Evolutionary conservation across 1,140 invertebrate genomes (phyloP).

Genomic region (Drosophila pseudoobscura): DNA sequence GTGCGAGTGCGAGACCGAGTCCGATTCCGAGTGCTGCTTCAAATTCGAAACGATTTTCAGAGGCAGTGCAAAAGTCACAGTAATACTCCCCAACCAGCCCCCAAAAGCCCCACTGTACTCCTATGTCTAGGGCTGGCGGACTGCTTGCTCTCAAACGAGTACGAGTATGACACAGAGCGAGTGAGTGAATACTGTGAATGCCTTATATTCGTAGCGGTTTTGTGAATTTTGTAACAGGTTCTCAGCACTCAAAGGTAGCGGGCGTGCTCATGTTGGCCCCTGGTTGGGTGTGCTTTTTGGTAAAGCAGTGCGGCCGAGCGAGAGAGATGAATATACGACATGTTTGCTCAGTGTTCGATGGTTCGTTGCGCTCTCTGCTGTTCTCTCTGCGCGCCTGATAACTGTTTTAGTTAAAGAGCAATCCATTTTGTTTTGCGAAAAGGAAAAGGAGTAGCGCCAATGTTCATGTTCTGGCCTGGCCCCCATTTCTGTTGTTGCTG

Average conservation of each 20-base stretch:
- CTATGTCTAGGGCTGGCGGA: neutral
- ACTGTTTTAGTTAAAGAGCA: slow-evolving; percentile 83
- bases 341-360: slow-evolving; percentile 52
- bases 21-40: neutral
- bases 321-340: slow-evolving; percentile 58
- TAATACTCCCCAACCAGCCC: neutral
- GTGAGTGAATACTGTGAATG: slow-evolving; percentile 80
- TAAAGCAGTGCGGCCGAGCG: slow-evolving; percentile 10
- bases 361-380: slow-evolving; percentile 8
- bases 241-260: slow-evolving; percentile 15
- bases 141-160: slow-evolving; percentile 20
- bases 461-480: slow-evolving; percentile 25
- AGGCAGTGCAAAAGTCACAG: too few species aligned
- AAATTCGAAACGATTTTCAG: slow-evolving; percentile 21
- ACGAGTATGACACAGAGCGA: slow-evolving; percentile 47
- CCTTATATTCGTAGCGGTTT: slow-evolving; percentile 81
- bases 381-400: slow-evolving; percentile 65
- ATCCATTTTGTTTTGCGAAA: slow-evolving; percentile 83
- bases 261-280: neutral
- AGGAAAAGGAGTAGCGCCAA: slow-evolving; percentile 73
- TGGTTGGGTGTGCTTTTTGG: slow-evolving; percentile 5
- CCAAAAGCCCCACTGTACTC: neutral
- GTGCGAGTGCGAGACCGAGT: too few species aligned
- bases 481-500: slow-evolving; percentile 19
- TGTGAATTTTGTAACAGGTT: slow-evolving; percentile 76